Base-by-base conservation (phyloP, 2,113 vertebrate species). In the Mystacornis crossleyi region DNA sequence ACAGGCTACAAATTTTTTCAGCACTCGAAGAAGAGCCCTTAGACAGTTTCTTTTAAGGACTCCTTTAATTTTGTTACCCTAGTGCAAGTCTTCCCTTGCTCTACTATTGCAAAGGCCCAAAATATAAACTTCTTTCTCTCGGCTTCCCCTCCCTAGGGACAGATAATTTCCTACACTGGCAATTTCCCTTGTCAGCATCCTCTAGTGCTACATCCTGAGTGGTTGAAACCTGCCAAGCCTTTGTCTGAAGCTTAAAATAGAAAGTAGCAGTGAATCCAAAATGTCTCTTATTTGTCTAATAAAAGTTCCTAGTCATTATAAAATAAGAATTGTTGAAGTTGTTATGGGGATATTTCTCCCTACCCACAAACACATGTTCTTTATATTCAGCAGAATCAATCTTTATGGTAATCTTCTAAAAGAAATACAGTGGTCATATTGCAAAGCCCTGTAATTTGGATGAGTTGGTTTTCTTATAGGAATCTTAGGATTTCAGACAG, bases 211-310 rank as follows among this genome's bases (percentile, higher is more conserved):
- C 50, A 65, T 75, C 84, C 83, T 11, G 11, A 2, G 8, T 36
- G 65, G 70, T 12, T 95, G 84, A 89, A 81, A 91, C 61, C 65
- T 94, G 84, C 65, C 61, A 84, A 1, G 43, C 14, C 43, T 89
- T 91, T 91, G 51, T 84, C 61, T 95, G 74, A 84, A 74, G 57
- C 31, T 74, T 57, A 89, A 95, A 92, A 81, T 26, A 60, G 77
- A 89, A 95, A 81, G 17, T 36, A 84, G 55, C 29, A 81, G 43
- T 2, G 5, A 91, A 70, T 40, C 23, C 9, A 77, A 58, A 70
- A 54, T 51, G 14, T 81, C 8, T 75, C 42, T 38, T 77, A 33
- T 58, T 93, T 51, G 12, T 74, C 81, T 84, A 87, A 81, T 65
- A 83, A 86, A 89, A 86, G 9, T 10, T 71, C 14, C 60, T 70